A percentile compares a stretch with the other conserved stretches of the same genome.
phyloP scores from a whole-genome alignment of 2,797 vertebrate genomes.

The Poliocrania exsul region DNA sequence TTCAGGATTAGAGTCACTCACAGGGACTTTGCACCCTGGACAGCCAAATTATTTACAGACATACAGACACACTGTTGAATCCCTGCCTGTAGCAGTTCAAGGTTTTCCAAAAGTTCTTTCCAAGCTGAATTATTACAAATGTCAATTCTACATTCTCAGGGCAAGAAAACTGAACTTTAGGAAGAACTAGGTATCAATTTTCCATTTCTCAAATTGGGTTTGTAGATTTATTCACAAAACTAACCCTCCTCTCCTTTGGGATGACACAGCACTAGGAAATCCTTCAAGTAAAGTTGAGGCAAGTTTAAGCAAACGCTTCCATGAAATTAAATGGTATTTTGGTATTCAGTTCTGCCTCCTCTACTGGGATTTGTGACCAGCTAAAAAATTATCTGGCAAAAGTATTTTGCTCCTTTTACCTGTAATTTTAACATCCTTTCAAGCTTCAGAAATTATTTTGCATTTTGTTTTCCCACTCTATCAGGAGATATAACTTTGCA shows the following conservation, averaged over 20 bases:
- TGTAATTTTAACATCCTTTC: background rate
- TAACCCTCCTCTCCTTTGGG: background rate
- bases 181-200: background rate
- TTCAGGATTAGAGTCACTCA: background rate
- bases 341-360: background rate
- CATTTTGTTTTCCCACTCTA: background rate
- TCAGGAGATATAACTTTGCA: background rate
- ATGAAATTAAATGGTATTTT: background rate
- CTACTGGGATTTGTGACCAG: background rate
- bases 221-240: background rate
- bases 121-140: background rate
- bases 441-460: slow-evolving; percentile 1
- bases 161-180: background rate
- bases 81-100: background rate
- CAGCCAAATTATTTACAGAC: background rate
- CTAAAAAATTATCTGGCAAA: background rate
- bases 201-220: background rate
- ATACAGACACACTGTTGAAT: background rate
- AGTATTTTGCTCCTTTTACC: background rate
- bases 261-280: background rate
- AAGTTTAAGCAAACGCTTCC: background rate
- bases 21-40: background rate
- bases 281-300: background rate
- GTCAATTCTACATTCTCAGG: background rate
- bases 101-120: background rate